Percentiles rank a stretch among this genome's conserved stretches.
Conservation (phyloP, 2,888 invertebrate species). For the Eueremaeus valkanovi region DNA sequence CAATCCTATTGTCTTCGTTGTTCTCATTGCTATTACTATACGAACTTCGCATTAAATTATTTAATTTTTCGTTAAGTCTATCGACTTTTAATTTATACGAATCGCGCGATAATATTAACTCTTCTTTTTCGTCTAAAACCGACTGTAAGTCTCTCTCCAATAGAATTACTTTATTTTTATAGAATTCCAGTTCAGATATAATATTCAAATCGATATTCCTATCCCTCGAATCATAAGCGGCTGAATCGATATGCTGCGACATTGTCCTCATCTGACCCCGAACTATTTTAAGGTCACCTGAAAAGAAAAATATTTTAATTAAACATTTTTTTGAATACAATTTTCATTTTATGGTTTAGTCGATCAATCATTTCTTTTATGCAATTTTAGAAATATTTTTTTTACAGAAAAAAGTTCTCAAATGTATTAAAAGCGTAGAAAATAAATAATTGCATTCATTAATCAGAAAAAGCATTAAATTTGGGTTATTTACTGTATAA, state of each 20-base stretch:
- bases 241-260: constrained; percentile 37
- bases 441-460: no score
- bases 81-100: constrained; percentile 78
- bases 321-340: no score
- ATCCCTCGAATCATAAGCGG: constrained; percentile 29
- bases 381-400: no score
- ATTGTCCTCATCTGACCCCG: constrained; percentile 39
- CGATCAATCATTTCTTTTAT: no score
- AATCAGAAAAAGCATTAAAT: no score
- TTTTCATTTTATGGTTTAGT: no score
- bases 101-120: constrained; percentile 71
- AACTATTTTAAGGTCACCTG: constrained; percentile 40
- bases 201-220: constrained; percentile 10
- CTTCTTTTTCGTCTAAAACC: constrained; percentile 78
- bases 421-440: no score
- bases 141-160: constrained; percentile 70
- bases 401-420: no score
- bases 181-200: constrained; percentile 33
- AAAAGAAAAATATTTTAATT: no score
- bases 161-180: constrained; percentile 54
- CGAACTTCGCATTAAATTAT: constrained; percentile 62
- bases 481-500: no score
- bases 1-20: background rate
- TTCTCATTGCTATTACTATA: background rate
- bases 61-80: constrained; percentile 72